These are phyloP conservation scores for Paradoxurus hermaphroditus DNA, from an alignment of 2,113 vertebrate genomes.

Conservation along the genomic window DNA sequence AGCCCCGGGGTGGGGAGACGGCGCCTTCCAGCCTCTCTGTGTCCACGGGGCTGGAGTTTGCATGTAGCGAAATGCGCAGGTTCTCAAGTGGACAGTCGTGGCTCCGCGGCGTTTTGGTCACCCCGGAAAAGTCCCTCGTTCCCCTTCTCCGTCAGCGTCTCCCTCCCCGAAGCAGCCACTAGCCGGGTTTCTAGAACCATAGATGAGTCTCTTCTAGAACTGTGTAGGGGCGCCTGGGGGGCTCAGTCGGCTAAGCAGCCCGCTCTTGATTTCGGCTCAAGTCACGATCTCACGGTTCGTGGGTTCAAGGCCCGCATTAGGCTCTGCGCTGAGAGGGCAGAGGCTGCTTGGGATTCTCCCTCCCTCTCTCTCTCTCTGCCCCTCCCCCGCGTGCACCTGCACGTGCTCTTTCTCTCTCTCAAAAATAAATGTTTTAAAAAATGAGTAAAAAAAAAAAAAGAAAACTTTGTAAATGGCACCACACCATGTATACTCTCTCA, in stretches of 20 bases:
- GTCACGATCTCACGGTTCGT: too few species aligned
- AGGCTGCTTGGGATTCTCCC: too few species aligned
- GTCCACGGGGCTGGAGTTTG: neutral
- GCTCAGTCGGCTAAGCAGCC: too few species aligned
- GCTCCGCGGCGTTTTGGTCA: rapidly evolving
- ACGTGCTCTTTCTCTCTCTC: too few species aligned
- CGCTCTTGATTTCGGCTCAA: too few species aligned
- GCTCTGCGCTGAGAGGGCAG: too few species aligned
- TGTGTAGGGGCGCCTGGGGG: too few species aligned
- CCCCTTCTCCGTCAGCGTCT: neutral
- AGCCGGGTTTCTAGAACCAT: neutral
- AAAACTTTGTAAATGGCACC: neutral
- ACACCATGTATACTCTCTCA: rapidly evolving
- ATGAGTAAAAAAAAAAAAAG: neutral
- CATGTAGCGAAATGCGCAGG: neutral
- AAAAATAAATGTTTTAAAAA: too few species aligned
- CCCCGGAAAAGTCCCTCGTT: neutral
- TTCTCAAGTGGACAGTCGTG: neutral
- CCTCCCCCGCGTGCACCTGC: too few species aligned
- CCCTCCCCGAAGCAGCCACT: neutral
- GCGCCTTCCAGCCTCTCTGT: neutral
- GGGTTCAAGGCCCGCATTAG: too few species aligned
- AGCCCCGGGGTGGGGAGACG: neutral
- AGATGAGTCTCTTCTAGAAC: neutral
- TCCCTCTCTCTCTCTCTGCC: too few species aligned